Evolutionary conservation across 2,888 invertebrate species (phyloP), one percentile per base, ranked within the genome.

Genomic region (Caenorhabditis sp.): DNA sequence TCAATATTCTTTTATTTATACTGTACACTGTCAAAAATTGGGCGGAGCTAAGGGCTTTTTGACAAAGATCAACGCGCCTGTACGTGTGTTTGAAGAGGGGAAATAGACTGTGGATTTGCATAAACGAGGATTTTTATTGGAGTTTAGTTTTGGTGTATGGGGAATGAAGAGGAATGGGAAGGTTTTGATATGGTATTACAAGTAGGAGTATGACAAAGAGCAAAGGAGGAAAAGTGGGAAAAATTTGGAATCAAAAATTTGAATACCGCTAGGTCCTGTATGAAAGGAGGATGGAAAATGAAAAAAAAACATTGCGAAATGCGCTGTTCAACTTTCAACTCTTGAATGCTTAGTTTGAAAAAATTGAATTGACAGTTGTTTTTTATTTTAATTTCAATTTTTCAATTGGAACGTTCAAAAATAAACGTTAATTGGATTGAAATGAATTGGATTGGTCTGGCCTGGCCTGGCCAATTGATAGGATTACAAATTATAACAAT

Each of bases 1-100:
- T 60, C 55, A 26, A 62, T 44, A 64, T 61, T 53, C 40, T 53
- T 40, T 51, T 76, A 67, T 76, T 76, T 76, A 76, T 76, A 76
- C 67, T 61, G 67, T 76, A 74, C 74, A 53, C 50, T 65, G 65
- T 50, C 40, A 60, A 28, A 15, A 51, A 13, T n/a, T 5, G 13
- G 67, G 67, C 67, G 76, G 67, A 24, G 60, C 44, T 26, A 9
- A 9, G 13, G 28, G n/a, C 53, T 64, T 76, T 67, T 47, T 76
- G 74, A 67, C 76, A 76, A 35, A 76, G 76, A 76, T 76, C 76
- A 65, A 15, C 15, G 40, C 40, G 40, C 40, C 51, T 40, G 65
- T 74, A 67, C 67, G 74, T 74, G 74, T 51, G n/a, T 51, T 50
- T 71, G 35, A 56, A 64, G 32, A 5, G 40, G 53, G 4, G 53